A percentile compares a stretch with the other conserved stretches of the same genome.
phyloP scores from a whole-genome alignment of 2,888 invertebrate species.

The Apoda limacodes region DNA sequence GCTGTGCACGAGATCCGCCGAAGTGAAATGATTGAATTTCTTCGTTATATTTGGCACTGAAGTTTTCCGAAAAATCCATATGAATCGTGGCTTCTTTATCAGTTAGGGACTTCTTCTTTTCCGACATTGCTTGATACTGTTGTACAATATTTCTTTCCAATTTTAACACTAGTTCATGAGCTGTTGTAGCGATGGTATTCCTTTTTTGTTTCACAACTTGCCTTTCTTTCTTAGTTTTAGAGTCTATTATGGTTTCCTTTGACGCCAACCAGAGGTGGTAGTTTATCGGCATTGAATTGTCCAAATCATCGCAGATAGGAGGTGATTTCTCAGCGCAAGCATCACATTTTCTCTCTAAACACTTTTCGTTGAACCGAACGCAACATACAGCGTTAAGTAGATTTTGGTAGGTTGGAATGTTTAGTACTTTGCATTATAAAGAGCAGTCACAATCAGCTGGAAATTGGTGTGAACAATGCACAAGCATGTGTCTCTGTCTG shows the following conservation, averaged over 20 bases:
- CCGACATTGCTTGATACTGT: slow-evolving; percentile 12
- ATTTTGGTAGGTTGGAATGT: too few relatives aligned
- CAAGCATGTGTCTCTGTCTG: slow-evolving; percentile 11
- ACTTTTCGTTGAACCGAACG: too few relatives aligned
- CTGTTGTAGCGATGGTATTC: slow-evolving; percentile 18
- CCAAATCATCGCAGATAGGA: too few relatives aligned
- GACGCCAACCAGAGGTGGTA: slow-evolving; percentile 18
- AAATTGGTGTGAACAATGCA: slow-evolving; percentile 21
- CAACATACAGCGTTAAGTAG: too few relatives aligned
- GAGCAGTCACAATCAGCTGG: too few relatives aligned
- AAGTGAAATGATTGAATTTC: slow-evolving; percentile 36
- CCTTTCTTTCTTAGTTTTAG: slow-evolving; percentile 19
- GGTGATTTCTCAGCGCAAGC: too few relatives aligned
- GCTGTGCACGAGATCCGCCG: slow-evolving; percentile 28
- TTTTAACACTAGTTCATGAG: slow-evolving; percentile 19
- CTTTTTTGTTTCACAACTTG: slow-evolving; percentile 21
- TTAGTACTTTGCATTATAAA: too few relatives aligned
- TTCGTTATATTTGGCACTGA: slow-evolving; percentile 18
- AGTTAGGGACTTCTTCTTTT: slow-evolving; percentile 14
- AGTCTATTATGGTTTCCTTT: slow-evolving; percentile 21
- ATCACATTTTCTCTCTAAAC: too few relatives aligned
- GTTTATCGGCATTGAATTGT: too few relatives aligned
- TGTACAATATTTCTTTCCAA: slow-evolving; percentile 20
- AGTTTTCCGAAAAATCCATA: too few relatives aligned
- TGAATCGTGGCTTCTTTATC: too few relatives aligned